phyloP scores from a whole-genome alignment of 2,113 vertebrate species.

The Mobula birostris region DNA sequence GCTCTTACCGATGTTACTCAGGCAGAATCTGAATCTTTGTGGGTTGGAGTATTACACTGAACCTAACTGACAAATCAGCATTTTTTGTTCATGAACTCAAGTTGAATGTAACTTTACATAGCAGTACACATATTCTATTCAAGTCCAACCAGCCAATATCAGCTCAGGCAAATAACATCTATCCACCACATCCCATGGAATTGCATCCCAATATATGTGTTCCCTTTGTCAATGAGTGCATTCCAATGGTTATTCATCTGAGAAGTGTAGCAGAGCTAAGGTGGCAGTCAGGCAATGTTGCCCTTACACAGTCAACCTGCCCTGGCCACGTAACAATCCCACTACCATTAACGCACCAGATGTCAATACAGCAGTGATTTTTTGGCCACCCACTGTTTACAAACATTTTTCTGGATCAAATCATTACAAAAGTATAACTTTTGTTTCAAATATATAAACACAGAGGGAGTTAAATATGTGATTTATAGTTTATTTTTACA shows the following conservation, averaged over 20 bases:
- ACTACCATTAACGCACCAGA: neutral
- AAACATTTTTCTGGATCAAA: neutral
- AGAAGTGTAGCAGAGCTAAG: neutral
- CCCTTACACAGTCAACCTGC: neutral
- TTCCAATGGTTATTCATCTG: neutral
- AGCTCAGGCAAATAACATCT: neutral
- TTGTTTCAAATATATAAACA: constrained; percentile 19
- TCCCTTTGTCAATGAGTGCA: neutral
- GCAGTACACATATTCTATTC: neutral
- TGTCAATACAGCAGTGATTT: neutral
- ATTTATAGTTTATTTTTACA: constrained; percentile 7
- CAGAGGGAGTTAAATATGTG: constrained; percentile 15
- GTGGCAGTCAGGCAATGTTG: neutral
- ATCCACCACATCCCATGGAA: neutral
- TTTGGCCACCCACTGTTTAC: constrained; percentile 13
- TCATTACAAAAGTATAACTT: constrained; percentile 25
- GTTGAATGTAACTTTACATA: neutral
- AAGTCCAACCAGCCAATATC: neutral
- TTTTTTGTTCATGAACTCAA: neutral
- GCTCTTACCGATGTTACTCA: neutral
- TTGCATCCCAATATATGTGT: neutral
- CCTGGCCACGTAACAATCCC: neutral
- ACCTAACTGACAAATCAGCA: neutral
- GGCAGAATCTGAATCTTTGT: neutral
- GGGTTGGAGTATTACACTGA: neutral